Evolutionary conservation across 1,140 invertebrate genomes (phyloP).

Genomic region (Ips nitidus): DNA sequence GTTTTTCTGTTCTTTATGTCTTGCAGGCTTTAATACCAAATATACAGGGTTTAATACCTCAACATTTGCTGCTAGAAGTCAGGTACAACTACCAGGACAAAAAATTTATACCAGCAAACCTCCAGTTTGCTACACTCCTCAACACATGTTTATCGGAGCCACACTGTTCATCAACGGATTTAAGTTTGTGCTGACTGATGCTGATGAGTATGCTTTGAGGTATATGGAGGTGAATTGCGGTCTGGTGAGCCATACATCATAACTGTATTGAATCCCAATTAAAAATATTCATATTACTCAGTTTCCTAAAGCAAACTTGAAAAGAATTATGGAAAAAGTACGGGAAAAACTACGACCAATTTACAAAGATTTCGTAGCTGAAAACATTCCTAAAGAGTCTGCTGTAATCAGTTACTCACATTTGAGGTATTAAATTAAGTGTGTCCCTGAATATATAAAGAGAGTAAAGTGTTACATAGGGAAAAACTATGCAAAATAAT

Average conservation of each 20-base stretch:
- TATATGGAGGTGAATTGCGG: constrained; percentile 83
- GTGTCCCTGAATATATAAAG: no score
- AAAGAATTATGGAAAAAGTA: constrained; percentile 70
- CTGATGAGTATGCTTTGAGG: constrained; percentile 82
- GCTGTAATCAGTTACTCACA: constrained; percentile 46
- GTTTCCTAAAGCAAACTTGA: constrained; percentile 71
- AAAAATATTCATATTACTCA: constrained; percentile 43
- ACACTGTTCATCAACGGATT: constrained; percentile 73
- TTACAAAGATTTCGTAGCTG: constrained; percentile 73
- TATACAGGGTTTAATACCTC: constrained; percentile 57
- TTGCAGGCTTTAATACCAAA: background rate
- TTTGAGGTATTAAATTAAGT: constrained; percentile 38
- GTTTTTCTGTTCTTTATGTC: background rate
- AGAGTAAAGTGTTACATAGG: constrained; percentile 9
- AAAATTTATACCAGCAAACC: constrained; percentile 65
- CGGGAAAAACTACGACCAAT: constrained; percentile 61
- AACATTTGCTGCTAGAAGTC: constrained; percentile 67
- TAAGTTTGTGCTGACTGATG: constrained; percentile 73
- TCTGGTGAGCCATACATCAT: constrained; percentile 58
- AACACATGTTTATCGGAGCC: constrained; percentile 82
- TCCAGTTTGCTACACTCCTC: constrained; percentile 71
- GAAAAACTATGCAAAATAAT: constrained; percentile 51
- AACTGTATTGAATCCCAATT: background rate
- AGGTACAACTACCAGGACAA: constrained; percentile 74
- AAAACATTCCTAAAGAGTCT: constrained; percentile 61